These are phyloP conservation scores for Crocidura indochinensis DNA, from an alignment of 2,797 vertebrate genomes.

Conservation along the genomic window DNA sequence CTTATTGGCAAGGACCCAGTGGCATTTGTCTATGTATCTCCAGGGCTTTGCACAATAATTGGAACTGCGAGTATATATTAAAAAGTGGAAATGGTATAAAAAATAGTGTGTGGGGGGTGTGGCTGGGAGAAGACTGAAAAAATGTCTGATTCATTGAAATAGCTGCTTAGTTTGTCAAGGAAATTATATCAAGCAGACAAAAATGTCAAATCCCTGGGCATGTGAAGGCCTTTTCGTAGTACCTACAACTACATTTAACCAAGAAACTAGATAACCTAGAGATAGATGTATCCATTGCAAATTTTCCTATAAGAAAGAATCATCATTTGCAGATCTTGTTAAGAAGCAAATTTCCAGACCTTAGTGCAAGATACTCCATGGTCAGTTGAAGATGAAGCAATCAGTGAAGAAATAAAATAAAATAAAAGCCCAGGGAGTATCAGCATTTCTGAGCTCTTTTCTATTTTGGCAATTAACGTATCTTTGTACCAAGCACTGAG, in stretches of 20 bases:
- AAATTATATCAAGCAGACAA: not conserved
- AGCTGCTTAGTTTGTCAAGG: slow-evolving; percentile 20
- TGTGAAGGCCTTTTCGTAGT: not conserved
- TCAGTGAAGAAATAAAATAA: not conserved
- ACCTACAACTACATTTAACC: not conserved
- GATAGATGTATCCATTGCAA: not conserved
- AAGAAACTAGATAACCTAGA: not conserved
- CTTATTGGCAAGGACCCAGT: not conserved
- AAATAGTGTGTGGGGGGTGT: not conserved
- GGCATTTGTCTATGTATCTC: slow-evolving; percentile 6
- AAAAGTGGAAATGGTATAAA: not conserved
- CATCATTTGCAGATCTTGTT: not conserved
- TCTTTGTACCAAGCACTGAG: not conserved
- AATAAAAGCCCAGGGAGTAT: not conserved
- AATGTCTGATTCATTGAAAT: not conserved
- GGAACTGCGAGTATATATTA: not conserved
- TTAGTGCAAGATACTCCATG: not conserved
- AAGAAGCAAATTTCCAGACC: not conserved
- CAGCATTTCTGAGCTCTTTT: not conserved
- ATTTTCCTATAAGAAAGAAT: slow-evolving; percentile 18
- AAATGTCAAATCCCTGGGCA: not conserved
- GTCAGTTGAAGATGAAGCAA: not conserved
- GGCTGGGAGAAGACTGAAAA: not conserved
- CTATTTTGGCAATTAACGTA: not conserved
- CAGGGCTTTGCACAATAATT: slow-evolving; percentile 9